A percentile compares a stretch with the other conserved stretches of the same genome.
phyloP scores from a whole-genome alignment of 2,113 vertebrate species.

The Stictonetta naevosa region DNA sequence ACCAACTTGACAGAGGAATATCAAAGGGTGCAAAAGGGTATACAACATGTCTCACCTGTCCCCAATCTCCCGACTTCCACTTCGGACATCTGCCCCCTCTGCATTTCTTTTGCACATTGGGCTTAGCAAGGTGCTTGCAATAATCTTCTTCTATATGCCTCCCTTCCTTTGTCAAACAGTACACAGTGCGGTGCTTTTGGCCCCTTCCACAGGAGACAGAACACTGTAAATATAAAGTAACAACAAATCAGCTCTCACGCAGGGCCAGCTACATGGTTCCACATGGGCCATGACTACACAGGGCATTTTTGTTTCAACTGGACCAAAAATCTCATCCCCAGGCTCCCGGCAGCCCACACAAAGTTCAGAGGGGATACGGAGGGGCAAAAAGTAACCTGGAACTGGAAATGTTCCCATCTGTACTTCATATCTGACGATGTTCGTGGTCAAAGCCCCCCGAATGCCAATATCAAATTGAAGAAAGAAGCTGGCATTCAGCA shows the following conservation, averaged over 20 bases:
- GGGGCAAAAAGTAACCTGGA: not conserved
- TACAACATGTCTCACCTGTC: conserved; percentile 83
- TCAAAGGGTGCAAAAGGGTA: conserved; percentile 24
- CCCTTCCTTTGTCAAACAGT: conserved; percentile 88
- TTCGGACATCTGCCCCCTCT: conserved; percentile 89
- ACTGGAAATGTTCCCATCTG: not conserved
- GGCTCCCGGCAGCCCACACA: not conserved
- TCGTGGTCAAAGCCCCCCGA: not conserved
- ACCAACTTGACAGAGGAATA: not conserved
- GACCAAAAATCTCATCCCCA: not conserved
- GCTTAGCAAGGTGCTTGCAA: conserved; percentile 88
- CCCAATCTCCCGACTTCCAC: conserved; percentile 93
- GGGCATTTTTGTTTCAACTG: not conserved
- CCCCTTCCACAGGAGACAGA: conserved; percentile 93
- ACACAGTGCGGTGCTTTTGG: conserved; percentile 88
- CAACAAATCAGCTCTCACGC: conserved; percentile 66
- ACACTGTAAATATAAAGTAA: conserved; percentile 88
- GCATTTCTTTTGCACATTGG: conserved; percentile 88
- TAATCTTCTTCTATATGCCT: conserved; percentile 84
- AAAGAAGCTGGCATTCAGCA: conserved; percentile 52
- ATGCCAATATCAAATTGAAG: not conserved
- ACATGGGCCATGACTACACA: not conserved
- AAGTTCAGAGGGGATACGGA: not conserved
- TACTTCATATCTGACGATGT: not conserved
- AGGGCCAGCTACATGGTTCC: not conserved